These are phyloP conservation scores for Escarpia spicata DNA, from an alignment of 2,888 invertebrate genomes.

Conservation along the genomic window DNA sequence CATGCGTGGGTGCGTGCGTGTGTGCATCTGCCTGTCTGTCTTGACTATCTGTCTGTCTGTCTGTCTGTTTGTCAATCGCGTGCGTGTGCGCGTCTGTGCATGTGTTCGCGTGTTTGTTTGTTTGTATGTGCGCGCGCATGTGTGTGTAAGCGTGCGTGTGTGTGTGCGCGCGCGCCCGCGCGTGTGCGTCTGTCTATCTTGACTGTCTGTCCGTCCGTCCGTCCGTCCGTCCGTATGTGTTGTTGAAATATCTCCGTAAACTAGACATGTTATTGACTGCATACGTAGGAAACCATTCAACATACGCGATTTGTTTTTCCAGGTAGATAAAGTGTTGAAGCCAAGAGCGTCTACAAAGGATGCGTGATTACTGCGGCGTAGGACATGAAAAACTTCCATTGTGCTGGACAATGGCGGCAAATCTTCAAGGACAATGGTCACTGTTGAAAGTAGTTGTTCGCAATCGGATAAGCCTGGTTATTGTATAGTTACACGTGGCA, in stretches of 20 bases:
- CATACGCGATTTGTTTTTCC: not conserved
- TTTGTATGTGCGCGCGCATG: too few species aligned
- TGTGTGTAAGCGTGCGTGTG: too few species aligned
- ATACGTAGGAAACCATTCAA: not conserved
- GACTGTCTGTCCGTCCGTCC: too few species aligned
- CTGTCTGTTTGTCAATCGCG: too few species aligned
- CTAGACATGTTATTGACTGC: not conserved
- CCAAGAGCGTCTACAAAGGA: not conserved
- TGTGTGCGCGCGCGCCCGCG: too few species aligned
- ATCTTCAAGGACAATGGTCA: too few species aligned
- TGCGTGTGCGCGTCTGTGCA: too few species aligned
- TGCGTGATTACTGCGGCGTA: not conserved
- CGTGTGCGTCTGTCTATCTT: too few species aligned
- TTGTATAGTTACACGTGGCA: not conserved
- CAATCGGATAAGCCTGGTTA: not conserved
- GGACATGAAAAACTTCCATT: not conserved
- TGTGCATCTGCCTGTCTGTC: not conserved
- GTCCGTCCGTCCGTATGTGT: too few species aligned
- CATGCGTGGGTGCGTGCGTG: not conserved
- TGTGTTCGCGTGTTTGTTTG: too few species aligned
- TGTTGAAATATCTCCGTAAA: not conserved
- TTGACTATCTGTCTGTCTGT: not conserved
- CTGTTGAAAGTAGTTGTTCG: too few species aligned
- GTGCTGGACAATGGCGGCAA: not conserved
- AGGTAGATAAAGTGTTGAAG: not conserved